These are phyloP conservation scores for Merodon equestris DNA, from an alignment of 2,888 invertebrate genomes.

Conservation along the genomic window DNA sequence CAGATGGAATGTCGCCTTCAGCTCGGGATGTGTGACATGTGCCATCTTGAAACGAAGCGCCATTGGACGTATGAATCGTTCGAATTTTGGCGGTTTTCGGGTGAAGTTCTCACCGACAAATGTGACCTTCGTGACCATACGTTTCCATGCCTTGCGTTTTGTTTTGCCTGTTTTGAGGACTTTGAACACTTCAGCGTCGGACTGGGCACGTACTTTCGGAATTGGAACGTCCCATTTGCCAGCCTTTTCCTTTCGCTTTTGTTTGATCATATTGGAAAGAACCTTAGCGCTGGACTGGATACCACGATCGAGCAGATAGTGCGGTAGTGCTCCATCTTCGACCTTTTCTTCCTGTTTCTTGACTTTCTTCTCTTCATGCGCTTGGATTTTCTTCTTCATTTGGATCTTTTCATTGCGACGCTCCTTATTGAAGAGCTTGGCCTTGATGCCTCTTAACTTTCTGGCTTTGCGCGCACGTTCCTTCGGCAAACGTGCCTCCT, in stretches of 20 bases:
- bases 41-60: slow-evolving; percentile 97
- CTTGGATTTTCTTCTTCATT: slow-evolving; percentile 98
- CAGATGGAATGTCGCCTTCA: slow-evolving; percentile 97
- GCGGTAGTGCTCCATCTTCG: slow-evolving; percentile 95
- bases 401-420: slow-evolving; percentile 98
- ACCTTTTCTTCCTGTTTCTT: slow-evolving; percentile 91
- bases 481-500: slow-evolving; percentile 96
- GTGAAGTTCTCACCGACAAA: slow-evolving; percentile 99
- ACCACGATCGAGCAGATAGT: slow-evolving; percentile 98
- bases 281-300: slow-evolving; percentile 96
- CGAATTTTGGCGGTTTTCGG: slow-evolving; percentile 99
- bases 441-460: slow-evolving; percentile 96
- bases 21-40: slow-evolving; percentile 99
- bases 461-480: slow-evolving; percentile 94
- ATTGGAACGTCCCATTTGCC: slow-evolving; percentile 99
- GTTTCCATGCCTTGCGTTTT: slow-evolving; percentile 97
- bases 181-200: slow-evolving; percentile 98
- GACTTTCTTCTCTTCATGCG: slow-evolving; percentile 96
- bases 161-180: slow-evolving; percentile 94
- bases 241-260: slow-evolving; percentile 99
- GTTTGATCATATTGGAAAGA: slow-evolving; percentile 99
- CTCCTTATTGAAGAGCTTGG: slow-evolving; percentile 98
- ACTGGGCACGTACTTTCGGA: slow-evolving; percentile 97
- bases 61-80: slow-evolving; percentile 99
- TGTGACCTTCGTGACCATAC: slow-evolving; percentile 99